Base-by-base conservation (phyloP, 2,797 vertebrate genomes). In the Allobates femoralis region DNA sequence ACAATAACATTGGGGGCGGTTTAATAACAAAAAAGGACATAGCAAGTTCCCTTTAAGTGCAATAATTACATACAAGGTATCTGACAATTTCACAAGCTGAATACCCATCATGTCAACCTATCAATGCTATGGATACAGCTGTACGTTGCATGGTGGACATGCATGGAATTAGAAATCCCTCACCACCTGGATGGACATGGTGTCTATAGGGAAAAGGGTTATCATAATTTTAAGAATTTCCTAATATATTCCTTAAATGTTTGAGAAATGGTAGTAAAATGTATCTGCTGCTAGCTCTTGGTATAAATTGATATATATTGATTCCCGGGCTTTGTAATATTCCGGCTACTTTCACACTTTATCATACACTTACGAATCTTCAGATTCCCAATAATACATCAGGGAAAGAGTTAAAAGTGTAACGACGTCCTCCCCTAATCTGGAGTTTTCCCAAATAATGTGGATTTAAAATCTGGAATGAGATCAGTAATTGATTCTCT, bases 381-480 rank as follows among this genome's bases (percentile, higher is more conserved):
- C 58, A 12, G 41, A 53, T 69, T n/a, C 69, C 64, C n/a, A 28
- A 58, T 58, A 58, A 18, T 1, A 23, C 6, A 71, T 10, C 30
- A 51, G 16, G 19, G 58, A 80, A 80, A 60, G 60, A 14, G 26
- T 80, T 66, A 80, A 80, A n/a, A 37, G 23, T 23, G 11, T 30
- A 23, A 26, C 32, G 28, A n/a, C 21, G n/a, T 76, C 15, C 28
- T 32, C 28, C 16, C 28, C 28, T 3, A 79, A 37, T 6, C 56
- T 28, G 3, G 11, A 2, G 4, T n/a, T 19, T 19, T 67, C 28
- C 21, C 15, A 21, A 53, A 26, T 28, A 26, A 26, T 26, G 4
- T 64, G 26, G 30, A 81, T 32, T 64, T 37, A 66, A 66, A 86
- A 81, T 64, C 55, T 23, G 71, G 58, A 86, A 66, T 75, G 66